These are phyloP conservation scores for Nebria salina DNA, from an alignment of 2,888 invertebrate genomes.

Conservation along the genomic window DNA sequence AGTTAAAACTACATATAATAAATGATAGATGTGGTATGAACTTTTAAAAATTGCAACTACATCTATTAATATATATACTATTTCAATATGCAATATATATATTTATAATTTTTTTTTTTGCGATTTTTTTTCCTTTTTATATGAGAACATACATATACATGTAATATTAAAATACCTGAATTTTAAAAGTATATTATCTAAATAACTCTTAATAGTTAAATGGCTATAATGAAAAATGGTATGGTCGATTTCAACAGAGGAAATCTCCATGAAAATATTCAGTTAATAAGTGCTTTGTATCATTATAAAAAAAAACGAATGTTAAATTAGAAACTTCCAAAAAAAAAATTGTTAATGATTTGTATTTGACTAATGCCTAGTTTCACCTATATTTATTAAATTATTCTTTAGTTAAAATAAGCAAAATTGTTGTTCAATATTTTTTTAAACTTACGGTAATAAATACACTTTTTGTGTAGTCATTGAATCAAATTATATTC, in stretches of 20 bases:
- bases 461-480: no score
- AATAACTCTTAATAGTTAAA: not conserved
- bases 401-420: not conserved
- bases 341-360: not conserved
- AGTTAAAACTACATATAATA: conserved; percentile 41
- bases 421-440: not conserved
- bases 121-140: conserved; percentile 22
- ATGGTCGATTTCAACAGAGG: not conserved
- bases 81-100: conserved; percentile 44
- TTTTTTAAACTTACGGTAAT: no score
- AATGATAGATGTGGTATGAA: conserved; percentile 44
- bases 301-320: not conserved
- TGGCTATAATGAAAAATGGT: not conserved
- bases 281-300: not conserved
- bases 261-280: not conserved
- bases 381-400: not conserved
- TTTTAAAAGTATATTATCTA: conserved; percentile 36
- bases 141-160: conserved; percentile 45
- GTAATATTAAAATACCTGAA: conserved; percentile 46
- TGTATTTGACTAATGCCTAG: not conserved
- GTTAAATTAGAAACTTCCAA: not conserved
- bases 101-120: conserved; percentile 10
- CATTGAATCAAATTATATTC: no score
- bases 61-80: conserved; percentile 35
- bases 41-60: conserved; percentile 42